Conservation (phyloP, 2,888 invertebrate species). For the Heliconius erato region DNA sequence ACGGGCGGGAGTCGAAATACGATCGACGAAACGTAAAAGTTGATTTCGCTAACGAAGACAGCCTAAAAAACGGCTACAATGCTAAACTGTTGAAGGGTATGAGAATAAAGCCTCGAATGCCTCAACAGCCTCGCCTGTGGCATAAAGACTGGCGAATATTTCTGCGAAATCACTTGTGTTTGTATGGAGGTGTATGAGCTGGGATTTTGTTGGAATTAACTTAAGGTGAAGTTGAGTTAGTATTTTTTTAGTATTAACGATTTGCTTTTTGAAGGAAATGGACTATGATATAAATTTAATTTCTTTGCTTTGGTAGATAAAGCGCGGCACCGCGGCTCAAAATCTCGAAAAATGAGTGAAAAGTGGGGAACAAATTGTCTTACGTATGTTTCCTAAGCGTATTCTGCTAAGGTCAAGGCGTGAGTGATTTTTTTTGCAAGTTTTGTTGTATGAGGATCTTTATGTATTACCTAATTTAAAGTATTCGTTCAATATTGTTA, state of each 20-base stretch:
- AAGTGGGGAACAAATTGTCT: too few species aligned
- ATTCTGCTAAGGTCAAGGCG: too few species aligned
- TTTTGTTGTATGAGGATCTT: too few species aligned
- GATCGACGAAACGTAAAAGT: slow-evolving; percentile 58
- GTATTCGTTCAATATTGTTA: too few species aligned
- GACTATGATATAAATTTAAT: too few species aligned
- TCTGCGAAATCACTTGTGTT: slow-evolving; percentile 62
- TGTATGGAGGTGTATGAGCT: background rate
- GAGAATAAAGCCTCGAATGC: slow-evolving; percentile 67
- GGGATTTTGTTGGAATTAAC: slow-evolving; percentile 29
- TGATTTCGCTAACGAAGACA: slow-evolving; percentile 63
- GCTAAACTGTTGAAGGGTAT: slow-evolving; percentile 68
- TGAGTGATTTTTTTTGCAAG: too few species aligned
- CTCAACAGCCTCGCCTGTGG: slow-evolving; percentile 52
- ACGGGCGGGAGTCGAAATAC: slow-evolving; percentile 54
- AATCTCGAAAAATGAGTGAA: too few species aligned
- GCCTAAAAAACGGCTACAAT: slow-evolving; percentile 67
- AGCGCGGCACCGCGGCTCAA: too few species aligned
- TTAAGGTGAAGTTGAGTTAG: slow-evolving; percentile 19
- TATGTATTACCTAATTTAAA: too few species aligned
- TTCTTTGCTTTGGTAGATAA: too few species aligned
- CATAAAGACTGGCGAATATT: slow-evolving; percentile 64
- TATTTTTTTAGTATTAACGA: background rate
- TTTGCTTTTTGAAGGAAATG: background rate
- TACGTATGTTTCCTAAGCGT: too few species aligned